Base-by-base conservation (phyloP, 2,888 invertebrate genomes). In the Acanthococcus lagerstroemiae region DNA sequence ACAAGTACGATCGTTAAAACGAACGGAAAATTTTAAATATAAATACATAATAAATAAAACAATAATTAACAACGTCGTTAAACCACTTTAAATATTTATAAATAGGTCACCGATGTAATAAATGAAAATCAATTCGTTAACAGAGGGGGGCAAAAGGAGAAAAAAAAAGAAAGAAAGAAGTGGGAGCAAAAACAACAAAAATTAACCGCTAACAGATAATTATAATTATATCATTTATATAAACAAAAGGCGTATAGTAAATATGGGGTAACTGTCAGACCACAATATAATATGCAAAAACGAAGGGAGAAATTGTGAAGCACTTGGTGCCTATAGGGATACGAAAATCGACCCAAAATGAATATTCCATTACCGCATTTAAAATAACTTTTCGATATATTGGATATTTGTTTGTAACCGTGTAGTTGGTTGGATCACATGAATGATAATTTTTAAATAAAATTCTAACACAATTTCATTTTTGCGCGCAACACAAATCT, bases 181-280 rank as follows among this genome's bases (percentile, higher is more conserved):
- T 45, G 25, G n/a, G n/a, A 52, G 50, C 50, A 61, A 26, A 30
- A 61, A 52, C 26, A 30, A 55, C 12, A 25, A 27, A 27, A 61
- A 61, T 61, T 30, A 61, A 61, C 50, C 30, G 22, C 61, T 61
- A 61, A 61, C 61, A 27, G 61, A 52, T 61, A 61, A 61, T 57
- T 44, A 37, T 61, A 61, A 61, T 61, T 48, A 48, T 44, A 61
- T 61, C 48, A 48, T 60, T 48, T 52, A 61, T 27, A 61, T 21
- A 61, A 61, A 61, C 50, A 61, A 30, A 61, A 61, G 26, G 61
- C 61, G 52, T 61, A 61, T 27, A 61, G 61, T 61, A 61, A 52
- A 61, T 52, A 61, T 50, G 61, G 61, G 61, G 61, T 61, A 61
- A 61, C 61, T 61, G 61, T 61, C 61, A 61, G 61, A 61, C 61